phyloP scores from a whole-genome alignment of 2,113 vertebrate species.

The Falcunculus frontatus region DNA sequence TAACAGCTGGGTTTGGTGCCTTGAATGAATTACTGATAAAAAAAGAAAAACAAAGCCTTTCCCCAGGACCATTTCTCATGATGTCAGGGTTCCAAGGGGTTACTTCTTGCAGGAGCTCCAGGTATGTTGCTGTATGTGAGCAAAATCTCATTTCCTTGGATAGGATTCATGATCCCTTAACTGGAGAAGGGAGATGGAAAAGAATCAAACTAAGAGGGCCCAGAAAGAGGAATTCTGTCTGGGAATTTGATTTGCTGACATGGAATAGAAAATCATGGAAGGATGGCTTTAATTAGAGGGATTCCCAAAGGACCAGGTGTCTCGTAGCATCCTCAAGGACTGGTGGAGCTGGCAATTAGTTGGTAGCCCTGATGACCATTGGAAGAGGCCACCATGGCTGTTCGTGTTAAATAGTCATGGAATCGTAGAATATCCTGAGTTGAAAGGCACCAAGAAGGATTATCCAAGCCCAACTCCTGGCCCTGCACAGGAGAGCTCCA shows the following conservation, averaged over 20 bases:
- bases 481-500: not conserved
- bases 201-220: not conserved
- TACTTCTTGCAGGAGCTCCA: slow-evolving; percentile 18
- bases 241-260: not conserved
- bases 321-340: not conserved
- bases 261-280: not conserved
- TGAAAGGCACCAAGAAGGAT: not conserved
- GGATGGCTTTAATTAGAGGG: not conserved
- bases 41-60: not conserved
- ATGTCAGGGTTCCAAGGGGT: slow-evolving; percentile 16
- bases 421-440: not conserved
- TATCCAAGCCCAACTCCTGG: not conserved
- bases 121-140: not conserved
- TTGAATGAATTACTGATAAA: slow-evolving; percentile 47
- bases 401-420: not conserved
- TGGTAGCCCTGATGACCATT: not conserved
- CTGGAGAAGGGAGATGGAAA: not conserved
- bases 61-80: slow-evolving; percentile 7
- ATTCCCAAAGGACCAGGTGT: not conserved
- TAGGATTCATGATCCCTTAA: slow-evolving; percentile 4
- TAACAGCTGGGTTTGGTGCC: slow-evolving; percentile 42
- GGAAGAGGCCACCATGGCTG: not conserved
- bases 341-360: not conserved
- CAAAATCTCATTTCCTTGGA: slow-evolving; percentile 33
- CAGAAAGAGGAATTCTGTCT: not conserved